Evolutionary conservation across 2,888 invertebrate species (phyloP).

Genomic region (Phaonia tiefii): DNA sequence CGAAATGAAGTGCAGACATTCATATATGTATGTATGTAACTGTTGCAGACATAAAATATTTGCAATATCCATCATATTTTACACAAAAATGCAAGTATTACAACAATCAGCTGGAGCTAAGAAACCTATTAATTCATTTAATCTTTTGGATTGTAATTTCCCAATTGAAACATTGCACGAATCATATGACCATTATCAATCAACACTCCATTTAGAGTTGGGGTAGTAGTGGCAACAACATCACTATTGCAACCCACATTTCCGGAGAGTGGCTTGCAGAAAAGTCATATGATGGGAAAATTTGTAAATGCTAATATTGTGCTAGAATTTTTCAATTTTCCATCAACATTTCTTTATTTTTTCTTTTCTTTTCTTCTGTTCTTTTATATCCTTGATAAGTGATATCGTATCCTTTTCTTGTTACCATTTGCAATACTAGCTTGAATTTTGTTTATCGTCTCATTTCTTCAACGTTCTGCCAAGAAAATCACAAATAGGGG

Average conservation of each 20-base stretch:
- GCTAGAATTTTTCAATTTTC: slow-evolving; percentile 25
- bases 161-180: slow-evolving; percentile 16
- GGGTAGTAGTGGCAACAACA: background rate
- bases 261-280: background rate
- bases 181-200: background rate
- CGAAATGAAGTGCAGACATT: background rate
- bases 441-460: background rate
- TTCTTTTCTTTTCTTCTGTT: background rate
- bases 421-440: slow-evolving; percentile 33
- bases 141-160: slow-evolving; percentile 9
- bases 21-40: too few species aligned
- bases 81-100: too few species aligned
- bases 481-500: background rate
- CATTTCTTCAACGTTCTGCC: background rate
- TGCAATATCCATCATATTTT: too few species aligned
- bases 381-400: slow-evolving; percentile 13
- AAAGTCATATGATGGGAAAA: background rate
- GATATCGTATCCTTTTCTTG: slow-evolving; percentile 14
- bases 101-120: background rate
- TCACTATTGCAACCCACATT: background rate
- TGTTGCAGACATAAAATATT: background rate
- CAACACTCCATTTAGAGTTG: slow-evolving; percentile 4
- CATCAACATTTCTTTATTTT: background rate
- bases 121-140: background rate
- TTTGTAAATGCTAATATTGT: background rate